Percentiles rank a stretch among this genome's conserved stretches.
Evolutionary conservation across 2,113 vertebrate species (phyloP).

Genomic region (Anoura caudifer): DNA sequence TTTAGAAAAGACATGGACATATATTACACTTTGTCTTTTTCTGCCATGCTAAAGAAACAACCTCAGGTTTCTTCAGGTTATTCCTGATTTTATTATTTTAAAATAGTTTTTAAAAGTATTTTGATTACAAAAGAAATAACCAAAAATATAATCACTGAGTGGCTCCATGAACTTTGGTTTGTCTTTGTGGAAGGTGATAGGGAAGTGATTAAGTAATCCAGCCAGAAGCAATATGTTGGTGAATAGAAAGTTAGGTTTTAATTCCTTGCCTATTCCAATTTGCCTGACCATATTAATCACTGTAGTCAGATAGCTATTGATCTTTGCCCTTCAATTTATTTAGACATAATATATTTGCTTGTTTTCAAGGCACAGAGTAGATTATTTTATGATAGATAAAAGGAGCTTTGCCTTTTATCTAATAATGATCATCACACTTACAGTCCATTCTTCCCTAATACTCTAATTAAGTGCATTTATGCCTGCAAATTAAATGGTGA

Average conservation of each 20-base stretch:
- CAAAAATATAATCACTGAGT: neutral
- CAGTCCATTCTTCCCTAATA: neutral
- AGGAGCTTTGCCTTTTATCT: neutral
- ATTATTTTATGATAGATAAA: neutral
- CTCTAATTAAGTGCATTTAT: constrained; percentile 3
- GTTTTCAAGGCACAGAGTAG: neutral
- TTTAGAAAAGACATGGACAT: neutral
- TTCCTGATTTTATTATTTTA: neutral
- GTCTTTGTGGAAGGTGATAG: neutral
- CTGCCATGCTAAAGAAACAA: neutral
- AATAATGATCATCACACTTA: neutral
- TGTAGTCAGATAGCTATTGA: neutral
- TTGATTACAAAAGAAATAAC: neutral
- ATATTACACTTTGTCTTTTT: neutral
- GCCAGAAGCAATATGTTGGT: neutral
- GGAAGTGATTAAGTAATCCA: neutral
- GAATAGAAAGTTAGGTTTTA: neutral
- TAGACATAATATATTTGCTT: neutral
- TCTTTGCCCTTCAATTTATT: neutral
- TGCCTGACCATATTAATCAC: neutral
- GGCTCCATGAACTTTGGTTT: neutral
- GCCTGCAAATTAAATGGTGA: neutral
- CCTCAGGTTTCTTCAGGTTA: neutral
- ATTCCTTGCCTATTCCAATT: neutral
- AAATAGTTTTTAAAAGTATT: neutral